Evolutionary conservation across 2,113 vertebrate species (phyloP).

Genomic region (Pollachius pollachius): DNA sequence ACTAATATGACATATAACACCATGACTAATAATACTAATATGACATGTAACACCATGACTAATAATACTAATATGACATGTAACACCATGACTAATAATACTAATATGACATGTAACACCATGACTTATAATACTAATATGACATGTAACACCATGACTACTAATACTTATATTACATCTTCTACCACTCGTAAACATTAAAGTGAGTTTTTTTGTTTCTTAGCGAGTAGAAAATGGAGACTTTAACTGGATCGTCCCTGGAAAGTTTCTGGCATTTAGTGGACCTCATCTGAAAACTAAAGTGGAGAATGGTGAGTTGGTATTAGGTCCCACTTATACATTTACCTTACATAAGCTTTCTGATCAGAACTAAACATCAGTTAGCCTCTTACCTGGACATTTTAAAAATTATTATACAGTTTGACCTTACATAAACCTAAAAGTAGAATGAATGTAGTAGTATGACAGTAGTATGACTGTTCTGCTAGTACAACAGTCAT

Average conservation of each 20-base stretch:
- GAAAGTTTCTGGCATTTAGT: conserved; percentile 95
- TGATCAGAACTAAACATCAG: too few species aligned
- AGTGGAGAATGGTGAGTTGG: conserved; percentile 89
- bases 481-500: too few species aligned
- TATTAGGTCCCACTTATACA: background rate
- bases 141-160: background rate
- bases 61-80: background rate
- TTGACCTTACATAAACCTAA: too few species aligned
- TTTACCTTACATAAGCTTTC: too few species aligned
- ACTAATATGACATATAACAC: background rate
- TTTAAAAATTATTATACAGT: too few species aligned
- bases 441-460: too few species aligned
- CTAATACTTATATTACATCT: background rate
- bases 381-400: too few species aligned
- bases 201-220: conserved; percentile 21
- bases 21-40: background rate
- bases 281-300: conserved; percentile 96
- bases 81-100: too few species aligned
- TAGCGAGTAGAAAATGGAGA: conserved; percentile 97
- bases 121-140: too few species aligned
- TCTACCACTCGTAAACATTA: too few species aligned
- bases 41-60: background rate
- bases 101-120: too few species aligned
- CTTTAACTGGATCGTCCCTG: conserved; percentile 96
- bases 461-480: too few species aligned